Base-by-base conservation (phyloP, 2,113 vertebrate genomes). In the Sturnus vulgaris region DNA sequence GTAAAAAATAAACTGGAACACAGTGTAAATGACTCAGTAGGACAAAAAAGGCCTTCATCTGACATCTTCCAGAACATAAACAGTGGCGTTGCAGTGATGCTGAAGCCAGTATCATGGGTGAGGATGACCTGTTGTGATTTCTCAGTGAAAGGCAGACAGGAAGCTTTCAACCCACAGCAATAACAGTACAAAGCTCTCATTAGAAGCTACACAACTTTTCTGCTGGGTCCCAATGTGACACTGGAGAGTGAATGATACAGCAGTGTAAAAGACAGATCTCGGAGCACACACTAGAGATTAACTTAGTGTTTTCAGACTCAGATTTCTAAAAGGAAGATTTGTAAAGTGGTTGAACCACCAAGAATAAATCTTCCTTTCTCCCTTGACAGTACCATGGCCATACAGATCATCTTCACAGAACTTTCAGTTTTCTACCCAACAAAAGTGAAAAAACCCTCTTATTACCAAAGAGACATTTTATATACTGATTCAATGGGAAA, bases 41-140 rank as follows among this genome's bases (percentile, higher is more conserved):
- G 20, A 84, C 44, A 75, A 66, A 68, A 66, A 90, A 60, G 21
- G 33, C 31, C 30, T 68, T 66, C 35, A 50, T 57, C 47, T 63
- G 52, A 6, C 35, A 8, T 42, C 46, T 50, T 56, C 49, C 24
- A 42, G 50, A n/a, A 59, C 35, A 55, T 0, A 3, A 57, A 19
- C 12, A 37, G 60, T 13, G 12, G 17, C 3, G 2, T 9, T 50
- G n/a, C 35, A 65, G 46, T 24, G 46, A 68, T 11, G 25, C 35
- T 2, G 7, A 15, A 25, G 39, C 27, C 44, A 22, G 49, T 4
- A 3, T 11, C 0, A 0, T 2, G 2, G 57, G 39, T 5, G 2
- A 82, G 37, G 31, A 37, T 3, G 0, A 70, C 12, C n/a, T 6
- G 0, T 20, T 50, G 40, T 12, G 39, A 42, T 69, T 70, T 64